phyloP scores from a whole-genome alignment of 1,140 invertebrate genomes.

The Anadara kagoshimensis region DNA sequence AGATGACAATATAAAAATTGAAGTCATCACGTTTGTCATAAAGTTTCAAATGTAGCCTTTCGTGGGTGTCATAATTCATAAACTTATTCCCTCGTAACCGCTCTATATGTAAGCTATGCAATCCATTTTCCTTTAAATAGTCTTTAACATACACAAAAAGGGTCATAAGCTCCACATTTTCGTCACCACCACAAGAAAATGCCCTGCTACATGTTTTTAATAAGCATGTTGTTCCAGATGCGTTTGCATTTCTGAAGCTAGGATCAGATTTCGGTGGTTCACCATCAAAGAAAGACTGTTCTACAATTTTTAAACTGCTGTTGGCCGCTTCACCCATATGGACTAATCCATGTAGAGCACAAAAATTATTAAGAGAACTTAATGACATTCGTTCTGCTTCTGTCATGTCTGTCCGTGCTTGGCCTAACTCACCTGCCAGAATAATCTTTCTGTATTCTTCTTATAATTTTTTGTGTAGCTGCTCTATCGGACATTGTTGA shows the following conservation, averaged over 20 bases:
- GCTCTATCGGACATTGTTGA: conserved; percentile 45
- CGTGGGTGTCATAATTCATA: no score
- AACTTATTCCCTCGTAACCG: conserved; percentile 33
- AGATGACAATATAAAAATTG: no score
- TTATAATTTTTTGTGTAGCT: conserved; percentile 29
- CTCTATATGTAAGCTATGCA: conserved; percentile 23
- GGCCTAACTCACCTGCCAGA: conserved; percentile 9
- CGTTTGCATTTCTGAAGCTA: conserved; percentile 10
- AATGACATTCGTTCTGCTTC: conserved; percentile 11
- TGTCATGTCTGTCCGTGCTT: conserved; percentile 12
- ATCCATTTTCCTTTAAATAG: conserved; percentile 23
- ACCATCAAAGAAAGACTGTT: conserved; percentile 23
- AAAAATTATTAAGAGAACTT: conserved; percentile 27
- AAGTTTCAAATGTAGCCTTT: no score
- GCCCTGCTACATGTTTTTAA: conserved; percentile 25
- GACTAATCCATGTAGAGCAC: conserved; percentile 28
- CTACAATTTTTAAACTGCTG: background rate
- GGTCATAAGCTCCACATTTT: conserved; percentile 24
- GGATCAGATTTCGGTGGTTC: conserved; percentile 18
- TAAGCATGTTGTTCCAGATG: conserved; percentile 19
- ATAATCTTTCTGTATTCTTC: conserved; percentile 29
- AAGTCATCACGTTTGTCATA: no score
- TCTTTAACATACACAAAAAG: conserved; percentile 19
- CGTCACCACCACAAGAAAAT: conserved; percentile 40
- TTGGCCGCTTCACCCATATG: conserved; percentile 24